Percentiles rank a stretch among this genome's conserved stretches.
These are phyloP conservation scores for Vespertilio murinus DNA, from an alignment of 2,797 vertebrate genomes.

Conservation along the genomic window DNA sequence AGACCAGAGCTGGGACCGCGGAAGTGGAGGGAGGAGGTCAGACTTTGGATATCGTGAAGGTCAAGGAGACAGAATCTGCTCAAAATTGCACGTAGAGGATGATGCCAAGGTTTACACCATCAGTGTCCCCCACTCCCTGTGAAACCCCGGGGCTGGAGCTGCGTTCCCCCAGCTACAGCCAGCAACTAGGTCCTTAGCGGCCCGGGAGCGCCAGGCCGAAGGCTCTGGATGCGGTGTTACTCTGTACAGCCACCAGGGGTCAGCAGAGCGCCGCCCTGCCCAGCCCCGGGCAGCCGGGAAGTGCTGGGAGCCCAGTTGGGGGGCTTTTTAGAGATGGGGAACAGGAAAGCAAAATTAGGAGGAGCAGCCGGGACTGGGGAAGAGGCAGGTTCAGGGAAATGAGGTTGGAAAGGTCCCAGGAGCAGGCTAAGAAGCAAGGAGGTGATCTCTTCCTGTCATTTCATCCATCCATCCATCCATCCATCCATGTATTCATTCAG, in stretches of 20 bases:
- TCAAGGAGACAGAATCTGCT: not conserved
- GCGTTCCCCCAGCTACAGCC: not conserved
- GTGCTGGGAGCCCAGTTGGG: accelerated
- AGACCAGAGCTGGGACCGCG: not conserved
- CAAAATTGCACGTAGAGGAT: not conserved
- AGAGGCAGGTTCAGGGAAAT: not conserved
- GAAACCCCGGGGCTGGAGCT: not conserved
- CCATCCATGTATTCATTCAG: not conserved
- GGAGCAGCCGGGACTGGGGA: no score
- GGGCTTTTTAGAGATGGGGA: not conserved
- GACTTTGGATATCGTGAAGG: not conserved
- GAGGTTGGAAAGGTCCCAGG: not conserved
- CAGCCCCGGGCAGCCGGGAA: accelerated
- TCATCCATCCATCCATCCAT: no score
- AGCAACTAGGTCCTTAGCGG: accelerated
- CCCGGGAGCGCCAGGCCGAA: accelerated
- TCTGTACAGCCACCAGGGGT: conserved; percentile 32
- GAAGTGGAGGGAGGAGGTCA: not conserved
- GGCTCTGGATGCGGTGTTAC: not conserved
- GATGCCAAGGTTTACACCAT: not conserved
- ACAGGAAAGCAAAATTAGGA: not conserved
- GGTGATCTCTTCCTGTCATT: not conserved
- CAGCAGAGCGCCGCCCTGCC: conserved; percentile 50
- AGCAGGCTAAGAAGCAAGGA: not conserved
- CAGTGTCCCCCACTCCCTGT: not conserved